phyloP scores from a whole-genome alignment of 37 sponge, comb jelly and placozoan species.

The Agelas oroides region DNA sequence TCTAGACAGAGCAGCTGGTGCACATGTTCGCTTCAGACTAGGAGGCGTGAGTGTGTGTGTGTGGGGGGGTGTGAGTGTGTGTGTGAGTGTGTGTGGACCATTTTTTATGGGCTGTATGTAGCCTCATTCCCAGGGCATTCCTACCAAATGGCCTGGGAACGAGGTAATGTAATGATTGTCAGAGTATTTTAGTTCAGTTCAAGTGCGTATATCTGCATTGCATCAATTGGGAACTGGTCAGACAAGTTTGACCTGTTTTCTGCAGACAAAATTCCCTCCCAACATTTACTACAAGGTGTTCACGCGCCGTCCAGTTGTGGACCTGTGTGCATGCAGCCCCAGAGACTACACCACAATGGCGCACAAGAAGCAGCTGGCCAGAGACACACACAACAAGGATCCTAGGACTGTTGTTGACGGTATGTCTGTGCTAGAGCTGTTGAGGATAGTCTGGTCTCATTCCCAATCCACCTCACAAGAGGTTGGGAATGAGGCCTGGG shows the following conservation, averaged over 20 bases:
- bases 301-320: constrained; percentile 82
- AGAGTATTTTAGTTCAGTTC: no score
- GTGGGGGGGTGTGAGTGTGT: background rate
- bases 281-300: constrained; percentile 95
- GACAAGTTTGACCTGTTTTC: background rate
- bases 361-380: constrained; percentile 13
- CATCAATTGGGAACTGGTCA: no score
- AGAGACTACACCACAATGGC: constrained; percentile 92
- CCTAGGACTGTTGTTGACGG: constrained; percentile 12
- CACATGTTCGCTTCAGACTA: constrained; percentile 83
- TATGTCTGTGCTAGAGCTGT: background rate
- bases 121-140: no score
- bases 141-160: no score
- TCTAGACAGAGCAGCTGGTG: constrained; percentile 85
- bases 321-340: constrained; percentile 89
- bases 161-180: no score
- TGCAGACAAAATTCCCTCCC: constrained; percentile 88
- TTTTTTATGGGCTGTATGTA: background rate
- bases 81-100: background rate
- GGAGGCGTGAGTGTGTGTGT: constrained; percentile 83
- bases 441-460: background rate
- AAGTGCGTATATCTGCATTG: background rate
- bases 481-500: no score
- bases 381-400: constrained; percentile 65
- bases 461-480: no score